These are phyloP conservation scores for Alosa alosa DNA, from an alignment of 2,113 vertebrate species.

Conservation along the genomic window DNA sequence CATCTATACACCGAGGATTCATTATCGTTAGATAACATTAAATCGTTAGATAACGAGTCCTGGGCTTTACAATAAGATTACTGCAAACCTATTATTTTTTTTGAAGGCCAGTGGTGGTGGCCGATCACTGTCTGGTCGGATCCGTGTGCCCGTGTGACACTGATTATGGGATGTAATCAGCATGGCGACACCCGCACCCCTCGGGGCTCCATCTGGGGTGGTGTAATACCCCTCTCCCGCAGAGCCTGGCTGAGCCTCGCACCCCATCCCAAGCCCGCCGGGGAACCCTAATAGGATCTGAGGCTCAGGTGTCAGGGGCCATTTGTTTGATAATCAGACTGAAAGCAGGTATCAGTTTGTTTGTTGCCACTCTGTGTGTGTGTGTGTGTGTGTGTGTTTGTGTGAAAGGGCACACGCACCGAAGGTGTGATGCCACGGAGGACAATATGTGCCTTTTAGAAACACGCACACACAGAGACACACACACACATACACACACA, in stretches of 20 bases:
- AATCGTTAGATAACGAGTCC: not conserved
- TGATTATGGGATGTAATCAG: not conserved
- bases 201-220: not conserved
- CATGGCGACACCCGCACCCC: not conserved
- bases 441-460: too few species aligned
- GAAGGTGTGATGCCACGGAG: too few species aligned
- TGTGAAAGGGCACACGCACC: not conserved
- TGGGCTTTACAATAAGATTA: not conserved
- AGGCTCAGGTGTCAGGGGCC: conserved; percentile 26
- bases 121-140: conserved; percentile 1
- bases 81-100: not conserved
- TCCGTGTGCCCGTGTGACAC: not conserved
- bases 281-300: conserved; percentile 35
- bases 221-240: not conserved
- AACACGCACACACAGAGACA: too few species aligned
- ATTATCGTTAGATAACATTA: not conserved
- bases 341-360: not conserved
- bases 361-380: not conserved
- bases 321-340: conserved; percentile 22
- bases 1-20: not conserved
- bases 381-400: not conserved
- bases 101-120: not conserved
- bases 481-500: too few species aligned
- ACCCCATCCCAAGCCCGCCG: not conserved
- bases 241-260: too few species aligned